Conservation (phyloP, 2,888 invertebrate genomes). For the Harmothoe impar region DNA sequence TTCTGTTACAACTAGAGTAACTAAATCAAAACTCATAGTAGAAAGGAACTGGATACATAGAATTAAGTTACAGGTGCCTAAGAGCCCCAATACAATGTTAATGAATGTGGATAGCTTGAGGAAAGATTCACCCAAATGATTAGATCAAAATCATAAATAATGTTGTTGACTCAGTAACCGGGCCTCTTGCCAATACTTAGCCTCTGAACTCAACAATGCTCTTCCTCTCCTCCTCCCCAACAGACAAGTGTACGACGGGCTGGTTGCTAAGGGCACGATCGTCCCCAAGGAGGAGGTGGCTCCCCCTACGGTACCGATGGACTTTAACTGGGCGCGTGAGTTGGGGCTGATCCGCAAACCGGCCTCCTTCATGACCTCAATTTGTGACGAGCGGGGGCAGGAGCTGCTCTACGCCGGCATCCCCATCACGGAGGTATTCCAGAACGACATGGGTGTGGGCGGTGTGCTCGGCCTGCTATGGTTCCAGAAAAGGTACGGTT, state of each 20-base stretch:
- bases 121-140: too few relatives aligned
- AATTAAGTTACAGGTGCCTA: too few relatives aligned
- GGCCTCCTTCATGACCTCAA: conserved; percentile 99
- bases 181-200: too few relatives aligned
- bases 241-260: conserved; percentile 85
- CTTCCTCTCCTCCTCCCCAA: too few relatives aligned
- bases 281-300: conserved; percentile 95
- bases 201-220: too few relatives aligned
- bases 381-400: conserved; percentile 99
- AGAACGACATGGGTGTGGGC: conserved; percentile 97
- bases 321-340: conserved; percentile 99
- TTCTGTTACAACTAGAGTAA: too few relatives aligned
- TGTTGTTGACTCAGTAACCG: too few relatives aligned
- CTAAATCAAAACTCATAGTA: too few relatives aligned
- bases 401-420: conserved; percentile 98
- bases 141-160: too few relatives aligned
- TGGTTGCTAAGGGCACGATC: conserved; percentile 92
- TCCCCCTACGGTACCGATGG: conserved; percentile 99
- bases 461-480: conserved; percentile 98
- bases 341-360: conserved; percentile 98
- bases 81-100: too few relatives aligned
- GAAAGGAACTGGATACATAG: too few relatives aligned
- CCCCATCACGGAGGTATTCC: conserved; percentile 91
- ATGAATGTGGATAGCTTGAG: too few relatives aligned
- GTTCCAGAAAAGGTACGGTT: conserved; percentile 92